Evolutionary conservation across 1,140 invertebrate genomes (phyloP), one percentile per base, ranked within the genome.

Genomic region (Drosophila repletoides): DNA sequence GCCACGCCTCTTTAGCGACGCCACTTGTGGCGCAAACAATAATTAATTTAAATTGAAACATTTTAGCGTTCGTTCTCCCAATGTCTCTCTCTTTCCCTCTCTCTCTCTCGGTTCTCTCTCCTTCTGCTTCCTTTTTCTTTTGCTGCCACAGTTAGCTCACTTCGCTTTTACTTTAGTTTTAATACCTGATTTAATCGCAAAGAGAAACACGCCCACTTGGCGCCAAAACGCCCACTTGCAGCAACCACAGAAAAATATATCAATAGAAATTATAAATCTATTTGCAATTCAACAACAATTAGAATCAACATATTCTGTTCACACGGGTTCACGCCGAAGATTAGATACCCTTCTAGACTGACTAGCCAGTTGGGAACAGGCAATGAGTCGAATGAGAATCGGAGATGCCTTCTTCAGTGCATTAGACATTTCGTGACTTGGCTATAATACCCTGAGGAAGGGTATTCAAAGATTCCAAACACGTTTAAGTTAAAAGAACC

Each of bases 41-140:
- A 84, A 84, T 84, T 84, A 84, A 84, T 84, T 84, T 84, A 84
- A 84, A 84, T 84, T 84, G 80, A 84, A 84, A 86, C 80, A 84
- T 86, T 84, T 86, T 76, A 79, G 80, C 80, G 71, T 61, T 40
- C n/a, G n/a, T n/a, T n/a, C n/a, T n/a, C n/a, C n/a, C n/a, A n/a
- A n/a, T n/a, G n/a, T n/a, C 46, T 55, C 10, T 5, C 17, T 10
- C 14, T 5, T 5, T 12, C 21, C 29, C 21, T 5, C 1, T 24
- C 12, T 24, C 31, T 17, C 17, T 15, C 12, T 24, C n/a, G n/a
- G n/a, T n/a, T 1, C 10, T 38, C n/a, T 28, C 6, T 4, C 12
- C 5, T 1, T 38, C 9, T 22, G 5, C 1, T 10, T 12, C 5
- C 10, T 6, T 24, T 17, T 21, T 26, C 33, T 7, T 9, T 24